A percentile compares a stretch with the other conserved stretches of the same genome.
phyloP scores from a whole-genome alignment of 2,888 invertebrate genomes.

The Metacarcinus magister region DNA sequence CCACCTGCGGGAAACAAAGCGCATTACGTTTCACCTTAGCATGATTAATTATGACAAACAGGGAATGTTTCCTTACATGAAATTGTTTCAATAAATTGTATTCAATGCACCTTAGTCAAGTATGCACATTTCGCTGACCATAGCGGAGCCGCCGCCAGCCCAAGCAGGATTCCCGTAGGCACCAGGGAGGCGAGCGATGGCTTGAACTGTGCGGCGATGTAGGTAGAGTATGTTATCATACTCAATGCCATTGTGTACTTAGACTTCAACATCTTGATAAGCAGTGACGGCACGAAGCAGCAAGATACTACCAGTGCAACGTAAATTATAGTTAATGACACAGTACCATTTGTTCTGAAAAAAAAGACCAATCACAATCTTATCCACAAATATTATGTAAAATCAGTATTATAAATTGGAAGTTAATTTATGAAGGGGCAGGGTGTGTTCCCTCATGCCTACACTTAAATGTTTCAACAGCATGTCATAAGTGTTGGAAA shows the following conservation, averaged over 20 bases:
- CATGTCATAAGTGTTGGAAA: not conserved
- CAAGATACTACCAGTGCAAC: constrained; percentile 96
- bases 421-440: not conserved
- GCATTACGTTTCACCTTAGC: not conserved
- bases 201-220: constrained; percentile 97
- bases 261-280: constrained; percentile 92
- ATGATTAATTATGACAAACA: not conserved
- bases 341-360: constrained; percentile 88
- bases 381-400: not conserved
- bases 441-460: not conserved
- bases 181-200: constrained; percentile 93
- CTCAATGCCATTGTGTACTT: constrained; percentile 98
- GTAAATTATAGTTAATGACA: constrained; percentile 95
- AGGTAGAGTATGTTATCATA: constrained; percentile 96
- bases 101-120: constrained; percentile 87
- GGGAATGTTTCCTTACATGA: not conserved
- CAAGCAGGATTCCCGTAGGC: constrained; percentile 95
- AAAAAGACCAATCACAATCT: not conserved
- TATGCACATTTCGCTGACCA: constrained; percentile 99
- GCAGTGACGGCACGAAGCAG: constrained; percentile 96
- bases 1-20: constrained; percentile 88
- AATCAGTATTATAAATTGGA: not conserved
- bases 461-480: not conserved
- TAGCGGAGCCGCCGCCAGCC: constrained; percentile 97
- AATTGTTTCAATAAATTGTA: not conserved